A percentile compares a stretch with the other conserved stretches of the same genome.
Evolutionary conservation across 1,140 invertebrate genomes (phyloP).

Genomic region (Apis laboriosa): DNA sequence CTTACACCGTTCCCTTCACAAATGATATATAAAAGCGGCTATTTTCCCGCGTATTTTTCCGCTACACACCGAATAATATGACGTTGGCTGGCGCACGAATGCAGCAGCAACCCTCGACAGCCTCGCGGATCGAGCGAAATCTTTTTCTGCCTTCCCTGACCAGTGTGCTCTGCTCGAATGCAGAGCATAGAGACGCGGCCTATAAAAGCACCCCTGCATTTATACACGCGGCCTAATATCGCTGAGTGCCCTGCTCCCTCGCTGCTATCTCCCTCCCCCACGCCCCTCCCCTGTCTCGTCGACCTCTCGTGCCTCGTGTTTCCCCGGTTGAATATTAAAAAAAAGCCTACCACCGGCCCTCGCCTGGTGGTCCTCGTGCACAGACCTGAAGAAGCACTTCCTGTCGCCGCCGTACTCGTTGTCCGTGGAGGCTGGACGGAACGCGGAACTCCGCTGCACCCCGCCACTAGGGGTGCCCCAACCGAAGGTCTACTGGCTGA

Average conservation of each 20-base stretch:
- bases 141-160: slow-evolving; percentile 46
- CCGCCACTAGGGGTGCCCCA: slow-evolving; percentile 93
- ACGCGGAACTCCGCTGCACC: slow-evolving; percentile 93
- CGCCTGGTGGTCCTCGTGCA: neutral
- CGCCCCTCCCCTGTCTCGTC: slow-evolving; percentile 23
- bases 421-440: slow-evolving; percentile 90
- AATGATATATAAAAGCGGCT: slow-evolving; percentile 66
- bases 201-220: slow-evolving; percentile 72
- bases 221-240: slow-evolving; percentile 72
- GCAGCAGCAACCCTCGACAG: slow-evolving; percentile 24
- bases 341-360: neutral
- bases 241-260: slow-evolving; percentile 69
- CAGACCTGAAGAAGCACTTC: slow-evolving; percentile 93
- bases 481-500: slow-evolving; percentile 91
- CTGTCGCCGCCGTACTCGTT: slow-evolving; percentile 90
- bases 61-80: slow-evolving; percentile 58
- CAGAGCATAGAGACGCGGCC: slow-evolving; percentile 44
- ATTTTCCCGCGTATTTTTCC: slow-evolving; percentile 62
- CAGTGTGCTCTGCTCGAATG: slow-evolving; percentile 22
- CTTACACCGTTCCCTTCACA: slow-evolving; percentile 54
- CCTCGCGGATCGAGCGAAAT: slow-evolving; percentile 37
- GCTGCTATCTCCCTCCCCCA: neutral
- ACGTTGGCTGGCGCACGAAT: slow-evolving; percentile 56
- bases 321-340: slow-evolving; percentile 68
- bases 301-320: slow-evolving; percentile 56